Percentiles rank a stretch among this genome's conserved stretches.
Conservation (phyloP, 1,140 invertebrate species). For the Drosophila quadrilineata region DNA sequence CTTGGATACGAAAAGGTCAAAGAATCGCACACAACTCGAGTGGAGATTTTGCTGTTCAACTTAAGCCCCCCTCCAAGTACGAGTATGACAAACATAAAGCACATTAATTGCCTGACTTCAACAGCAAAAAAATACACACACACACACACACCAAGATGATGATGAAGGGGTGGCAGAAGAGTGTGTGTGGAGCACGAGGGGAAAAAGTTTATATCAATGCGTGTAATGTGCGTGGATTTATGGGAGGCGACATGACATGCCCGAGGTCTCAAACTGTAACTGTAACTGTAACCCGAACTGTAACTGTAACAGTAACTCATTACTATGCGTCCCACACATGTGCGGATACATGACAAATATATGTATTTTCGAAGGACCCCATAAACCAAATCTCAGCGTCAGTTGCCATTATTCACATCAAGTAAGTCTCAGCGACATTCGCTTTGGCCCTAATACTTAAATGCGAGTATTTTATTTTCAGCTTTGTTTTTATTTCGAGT, state of each 20-base stretch:
- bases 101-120: slow-evolving; percentile 64
- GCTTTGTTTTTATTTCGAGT: slow-evolving; percentile 32
- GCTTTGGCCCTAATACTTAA: slow-evolving; percentile 22
- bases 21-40: slow-evolving; percentile 6
- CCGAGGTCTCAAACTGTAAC: slow-evolving; percentile 1
- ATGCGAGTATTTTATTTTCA: slow-evolving; percentile 36
- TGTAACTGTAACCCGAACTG: slow-evolving; percentile 25
- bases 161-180: too few species aligned
- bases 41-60: slow-evolving; percentile 15
- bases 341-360: slow-evolving; percentile 19
- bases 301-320: slow-evolving; percentile 52
- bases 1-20: slow-evolving; percentile 30
- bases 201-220: slow-evolving; percentile 36
- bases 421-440: slow-evolving; percentile 48
- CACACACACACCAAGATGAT: not conserved
- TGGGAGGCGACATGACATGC: slow-evolving; percentile 22
- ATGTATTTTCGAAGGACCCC: slow-evolving; percentile 27
- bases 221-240: slow-evolving; percentile 31
- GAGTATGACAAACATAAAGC: slow-evolving; percentile 69
- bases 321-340: slow-evolving; percentile 67
- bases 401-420: slow-evolving; percentile 73
- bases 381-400: slow-evolving; percentile 63
- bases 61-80: slow-evolving; percentile 37
- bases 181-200: too few species aligned
- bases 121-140: not conserved